Percentiles rank a stretch among this genome's conserved stretches.
These are phyloP conservation scores for Anhinga rufa DNA, from an alignment of 2,113 vertebrate genomes.

Conservation along the genomic window DNA sequence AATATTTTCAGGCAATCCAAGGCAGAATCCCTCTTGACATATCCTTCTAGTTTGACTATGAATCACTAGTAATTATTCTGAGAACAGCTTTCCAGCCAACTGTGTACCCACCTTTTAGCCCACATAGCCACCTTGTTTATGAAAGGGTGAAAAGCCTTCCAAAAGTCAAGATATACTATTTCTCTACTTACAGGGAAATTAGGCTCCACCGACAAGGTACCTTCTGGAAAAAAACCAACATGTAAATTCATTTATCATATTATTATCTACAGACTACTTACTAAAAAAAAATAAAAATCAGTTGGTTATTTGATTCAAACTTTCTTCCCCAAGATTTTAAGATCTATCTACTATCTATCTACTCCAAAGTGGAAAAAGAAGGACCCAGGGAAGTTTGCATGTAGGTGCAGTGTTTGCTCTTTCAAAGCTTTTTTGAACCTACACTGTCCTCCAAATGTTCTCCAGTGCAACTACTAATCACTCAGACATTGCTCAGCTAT, in stretches of 20 bases:
- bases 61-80: constrained; percentile 3
- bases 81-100: constrained; percentile 14
- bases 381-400: background rate
- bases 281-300: background rate
- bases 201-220: background rate
- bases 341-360: background rate
- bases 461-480: background rate
- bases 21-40: constrained; percentile 29
- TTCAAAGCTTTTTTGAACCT: background rate
- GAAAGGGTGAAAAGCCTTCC: background rate
- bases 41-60: constrained; percentile 23
- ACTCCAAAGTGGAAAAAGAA: background rate
- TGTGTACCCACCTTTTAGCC: background rate
- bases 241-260: background rate
- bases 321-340: background rate
- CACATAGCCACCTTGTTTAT: background rate
- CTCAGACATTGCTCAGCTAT: background rate
- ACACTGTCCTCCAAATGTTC: background rate
- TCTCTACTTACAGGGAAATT: background rate
- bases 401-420: background rate
- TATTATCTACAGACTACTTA: background rate
- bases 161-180: background rate
- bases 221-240: background rate
- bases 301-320: background rate
- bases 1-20: constrained; percentile 34